These are phyloP conservation scores for Pocota personata DNA, from an alignment of 2,888 invertebrate genomes.

Conservation along the genomic window DNA sequence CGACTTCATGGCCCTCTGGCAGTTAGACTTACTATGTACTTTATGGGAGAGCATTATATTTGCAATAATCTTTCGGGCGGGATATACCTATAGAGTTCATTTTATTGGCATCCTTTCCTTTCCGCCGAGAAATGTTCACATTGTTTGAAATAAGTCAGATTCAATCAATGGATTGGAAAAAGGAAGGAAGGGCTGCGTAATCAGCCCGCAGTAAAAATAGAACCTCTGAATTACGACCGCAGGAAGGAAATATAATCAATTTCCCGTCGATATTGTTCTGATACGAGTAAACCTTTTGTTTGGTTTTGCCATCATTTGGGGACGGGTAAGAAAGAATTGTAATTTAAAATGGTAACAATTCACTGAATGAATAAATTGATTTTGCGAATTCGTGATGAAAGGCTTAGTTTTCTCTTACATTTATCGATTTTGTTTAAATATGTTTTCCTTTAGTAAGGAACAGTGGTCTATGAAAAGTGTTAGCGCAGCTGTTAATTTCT, in stretches of 20 bases:
- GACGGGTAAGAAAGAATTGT: background rate
- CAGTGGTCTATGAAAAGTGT: background rate
- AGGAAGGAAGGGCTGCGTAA: constrained; percentile 17
- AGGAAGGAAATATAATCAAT: constrained; percentile 46
- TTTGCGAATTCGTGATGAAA: constrained; percentile 12
- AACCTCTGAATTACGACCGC: constrained; percentile 13
- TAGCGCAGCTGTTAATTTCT: too few relatives aligned
- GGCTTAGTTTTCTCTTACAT: background rate
- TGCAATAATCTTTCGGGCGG: constrained; percentile 44
- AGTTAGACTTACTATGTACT: constrained; percentile 47
- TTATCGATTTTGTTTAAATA: background rate
- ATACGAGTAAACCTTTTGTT: constrained; percentile 36
- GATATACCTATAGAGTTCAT: constrained; percentile 48
- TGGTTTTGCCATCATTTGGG: background rate
- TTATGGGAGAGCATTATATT: constrained; percentile 56
- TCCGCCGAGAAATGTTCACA: constrained; percentile 18
- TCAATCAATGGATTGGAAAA: constrained; percentile 65
- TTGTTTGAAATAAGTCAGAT: constrained; percentile 64
- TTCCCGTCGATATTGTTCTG: constrained; percentile 27
- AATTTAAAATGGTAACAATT: constrained; percentile 29
- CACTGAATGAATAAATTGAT: constrained; percentile 19
- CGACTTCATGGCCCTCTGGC: constrained; percentile 43
- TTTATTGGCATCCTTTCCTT: constrained; percentile 50
- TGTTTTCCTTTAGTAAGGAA: background rate
- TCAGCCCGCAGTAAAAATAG: constrained; percentile 27